Conservation (phyloP, 2,888 invertebrate species). For the Erannis defoliaria region DNA sequence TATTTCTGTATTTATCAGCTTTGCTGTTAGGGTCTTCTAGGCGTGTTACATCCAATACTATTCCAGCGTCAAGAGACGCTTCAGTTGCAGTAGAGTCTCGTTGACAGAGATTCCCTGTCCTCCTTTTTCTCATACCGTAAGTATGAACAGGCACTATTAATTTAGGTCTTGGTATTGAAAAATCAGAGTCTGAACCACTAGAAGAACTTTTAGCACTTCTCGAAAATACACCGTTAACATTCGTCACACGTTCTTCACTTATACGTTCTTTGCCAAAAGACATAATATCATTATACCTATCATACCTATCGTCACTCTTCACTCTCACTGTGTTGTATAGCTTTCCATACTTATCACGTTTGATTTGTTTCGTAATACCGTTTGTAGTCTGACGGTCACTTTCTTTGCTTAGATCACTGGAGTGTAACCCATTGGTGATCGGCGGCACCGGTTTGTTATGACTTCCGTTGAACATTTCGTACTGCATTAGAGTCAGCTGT, state of each 20-base stretch:
- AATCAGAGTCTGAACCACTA: constrained; percentile 88
- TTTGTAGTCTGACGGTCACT: constrained; percentile 83
- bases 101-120: constrained; percentile 91
- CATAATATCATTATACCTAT: constrained; percentile 79
- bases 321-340: constrained; percentile 83
- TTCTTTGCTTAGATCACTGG: constrained; percentile 73
- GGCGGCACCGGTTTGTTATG: constrained; percentile 64
- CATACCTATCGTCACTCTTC: constrained; percentile 82
- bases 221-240: constrained; percentile 65
- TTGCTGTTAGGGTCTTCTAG: constrained; percentile 65
- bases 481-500: constrained; percentile 82
- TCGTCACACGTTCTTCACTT: constrained; percentile 69
- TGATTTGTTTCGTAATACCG: constrained; percentile 75
- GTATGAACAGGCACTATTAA: constrained; percentile 96
- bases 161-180: constrained; percentile 94
- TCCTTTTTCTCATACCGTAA: constrained; percentile 92
- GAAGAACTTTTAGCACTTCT: constrained; percentile 83
- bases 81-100: constrained; percentile 81
- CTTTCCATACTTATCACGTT: constrained; percentile 80
- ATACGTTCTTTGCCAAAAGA: constrained; percentile 71
- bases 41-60: constrained; percentile 75
- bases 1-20: constrained; percentile 63
- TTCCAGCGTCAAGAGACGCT: constrained; percentile 75
- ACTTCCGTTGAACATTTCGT: constrained; percentile 75
- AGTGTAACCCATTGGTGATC: constrained; percentile 69